phyloP scores from a whole-genome alignment of 2,113 vertebrate species.

The Anhinga anhinga region DNA sequence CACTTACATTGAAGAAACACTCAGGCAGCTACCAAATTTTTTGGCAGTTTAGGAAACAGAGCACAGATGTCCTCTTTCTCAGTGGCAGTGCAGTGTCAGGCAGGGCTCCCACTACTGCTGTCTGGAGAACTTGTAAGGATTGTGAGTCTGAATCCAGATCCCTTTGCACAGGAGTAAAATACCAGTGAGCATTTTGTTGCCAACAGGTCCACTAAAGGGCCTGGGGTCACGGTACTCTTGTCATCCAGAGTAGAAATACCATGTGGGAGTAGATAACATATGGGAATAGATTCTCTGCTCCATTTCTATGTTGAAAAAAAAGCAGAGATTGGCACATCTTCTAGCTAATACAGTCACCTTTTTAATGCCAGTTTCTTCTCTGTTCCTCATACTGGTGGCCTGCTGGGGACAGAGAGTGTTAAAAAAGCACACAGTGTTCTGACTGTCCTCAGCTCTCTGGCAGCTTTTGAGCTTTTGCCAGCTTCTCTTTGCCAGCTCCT shows the following conservation, averaged over 20 bases:
- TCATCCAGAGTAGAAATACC: background rate
- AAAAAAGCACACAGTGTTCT: slow-evolving; percentile 23
- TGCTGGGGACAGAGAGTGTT: background rate
- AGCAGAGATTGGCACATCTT: background rate
- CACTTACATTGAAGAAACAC: background rate
- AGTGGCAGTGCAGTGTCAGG: background rate
- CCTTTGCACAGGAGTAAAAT: background rate
- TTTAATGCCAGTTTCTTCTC: background rate
- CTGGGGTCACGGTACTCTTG: background rate
- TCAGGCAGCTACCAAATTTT: background rate
- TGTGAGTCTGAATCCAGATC: background rate
- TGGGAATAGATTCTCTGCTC: background rate
- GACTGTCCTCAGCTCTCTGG: background rate
- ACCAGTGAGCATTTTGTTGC: background rate
- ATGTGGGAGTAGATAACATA: background rate
- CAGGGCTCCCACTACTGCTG: background rate
- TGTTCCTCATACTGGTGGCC: background rate
- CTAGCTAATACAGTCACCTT: background rate
- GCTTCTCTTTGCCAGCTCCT: background rate
- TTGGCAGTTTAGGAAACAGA: background rate
- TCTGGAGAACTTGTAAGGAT: background rate
- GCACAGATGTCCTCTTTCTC: background rate
- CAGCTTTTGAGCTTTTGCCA: slow-evolving; percentile 13
- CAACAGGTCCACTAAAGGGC: background rate
- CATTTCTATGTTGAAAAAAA: background rate